Percentiles rank a stretch among this genome's conserved stretches.
Conservation (phyloP, 2,888 invertebrate genomes). For the Electrophaes corylata region DNA sequence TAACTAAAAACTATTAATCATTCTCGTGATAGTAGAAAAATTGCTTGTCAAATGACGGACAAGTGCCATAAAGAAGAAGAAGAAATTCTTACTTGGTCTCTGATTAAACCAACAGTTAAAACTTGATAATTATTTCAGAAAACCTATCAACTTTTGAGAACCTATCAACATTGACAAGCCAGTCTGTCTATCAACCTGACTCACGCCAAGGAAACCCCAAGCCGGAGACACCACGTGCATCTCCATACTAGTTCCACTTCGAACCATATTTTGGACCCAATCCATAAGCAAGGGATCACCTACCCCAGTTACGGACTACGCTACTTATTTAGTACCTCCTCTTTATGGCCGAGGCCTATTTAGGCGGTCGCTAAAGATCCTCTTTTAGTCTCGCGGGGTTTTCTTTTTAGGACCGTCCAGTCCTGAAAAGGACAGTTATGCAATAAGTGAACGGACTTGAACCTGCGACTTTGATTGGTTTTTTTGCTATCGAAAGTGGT, state of each 20-base stretch:
- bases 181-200: constrained; percentile 23
- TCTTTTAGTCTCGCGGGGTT: constrained; percentile 61
- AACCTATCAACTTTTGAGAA: too few relatives aligned
- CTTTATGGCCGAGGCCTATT: constrained; percentile 65
- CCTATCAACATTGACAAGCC: neutral
- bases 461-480: constrained; percentile 31
- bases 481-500: constrained; percentile 42
- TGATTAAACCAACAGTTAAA: too few relatives aligned
- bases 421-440: constrained; percentile 58
- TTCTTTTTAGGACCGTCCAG: constrained; percentile 63
- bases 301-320: constrained; percentile 54
- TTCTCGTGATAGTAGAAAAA: too few relatives aligned
- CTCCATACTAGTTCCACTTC: constrained; percentile 61
- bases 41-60: too few relatives aligned
- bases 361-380: constrained; percentile 62
- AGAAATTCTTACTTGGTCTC: too few relatives aligned
- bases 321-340: constrained; percentile 66
- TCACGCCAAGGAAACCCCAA: constrained; percentile 52
- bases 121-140: too few relatives aligned
- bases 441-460: constrained; percentile 48
- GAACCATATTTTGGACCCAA: constrained; percentile 76
- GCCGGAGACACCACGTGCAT: constrained; percentile 70
- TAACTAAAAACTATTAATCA: too few relatives aligned
- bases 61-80: too few relatives aligned
- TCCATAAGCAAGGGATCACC: constrained; percentile 68